phyloP scores from a whole-genome alignment of 2,888 invertebrate species.

The Epiblema foenella region DNA sequence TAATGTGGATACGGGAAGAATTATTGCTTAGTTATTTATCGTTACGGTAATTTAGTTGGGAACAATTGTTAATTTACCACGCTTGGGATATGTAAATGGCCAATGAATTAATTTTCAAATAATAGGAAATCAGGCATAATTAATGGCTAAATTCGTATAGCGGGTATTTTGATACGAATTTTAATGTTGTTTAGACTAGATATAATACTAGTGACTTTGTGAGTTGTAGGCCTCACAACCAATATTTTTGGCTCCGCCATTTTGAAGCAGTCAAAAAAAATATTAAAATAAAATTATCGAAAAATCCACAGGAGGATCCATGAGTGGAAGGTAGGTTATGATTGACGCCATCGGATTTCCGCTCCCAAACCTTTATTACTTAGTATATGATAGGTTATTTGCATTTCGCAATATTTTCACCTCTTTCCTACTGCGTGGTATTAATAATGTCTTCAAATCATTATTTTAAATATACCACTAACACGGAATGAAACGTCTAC shows the following conservation, averaged over 20 bases:
- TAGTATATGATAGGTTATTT: too few species aligned
- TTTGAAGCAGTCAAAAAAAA: too few species aligned
- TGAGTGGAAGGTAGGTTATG: too few species aligned
- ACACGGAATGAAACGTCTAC: not conserved
- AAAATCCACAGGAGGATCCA: too few species aligned
- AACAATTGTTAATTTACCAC: conserved; percentile 19
- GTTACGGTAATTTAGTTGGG: conserved; percentile 16
- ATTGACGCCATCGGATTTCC: not conserved
- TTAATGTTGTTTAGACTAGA: too few species aligned
- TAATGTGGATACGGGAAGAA: conserved; percentile 32
- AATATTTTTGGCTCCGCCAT: too few species aligned
- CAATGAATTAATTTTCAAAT: not conserved
- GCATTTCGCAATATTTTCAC: not conserved
- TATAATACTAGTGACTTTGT: too few species aligned
- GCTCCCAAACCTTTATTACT: not conserved
- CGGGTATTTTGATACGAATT: too few species aligned
- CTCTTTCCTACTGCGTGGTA: not conserved
- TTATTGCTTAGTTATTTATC: conserved; percentile 41
- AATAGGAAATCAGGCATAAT: too few species aligned
- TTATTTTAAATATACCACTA: not conserved
- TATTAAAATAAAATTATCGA: too few species aligned
- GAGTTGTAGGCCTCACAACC: too few species aligned
- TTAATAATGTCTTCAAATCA: not conserved
- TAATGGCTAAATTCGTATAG: too few species aligned
- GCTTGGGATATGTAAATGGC: not conserved